Evolutionary conservation across 2,113 vertebrate species (phyloP).

Genomic region (Chlamydotis undulata): DNA sequence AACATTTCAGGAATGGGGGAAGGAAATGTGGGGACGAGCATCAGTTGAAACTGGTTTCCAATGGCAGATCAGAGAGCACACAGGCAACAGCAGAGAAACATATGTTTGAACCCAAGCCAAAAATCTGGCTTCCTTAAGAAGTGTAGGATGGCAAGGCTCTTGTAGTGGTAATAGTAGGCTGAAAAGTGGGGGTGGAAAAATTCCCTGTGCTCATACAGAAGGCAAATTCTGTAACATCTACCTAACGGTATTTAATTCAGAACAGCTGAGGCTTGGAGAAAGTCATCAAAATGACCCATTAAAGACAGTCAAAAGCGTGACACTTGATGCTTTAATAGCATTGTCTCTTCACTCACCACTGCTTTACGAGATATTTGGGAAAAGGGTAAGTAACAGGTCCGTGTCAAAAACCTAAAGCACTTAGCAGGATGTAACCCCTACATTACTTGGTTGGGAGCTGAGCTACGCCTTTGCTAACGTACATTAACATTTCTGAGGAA

Average conservation of each 20-base stretch:
- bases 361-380: neutral
- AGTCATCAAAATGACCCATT: neutral
- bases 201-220: constrained; percentile 15
- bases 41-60: constrained; percentile 20
- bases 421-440: neutral
- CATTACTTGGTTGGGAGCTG: neutral
- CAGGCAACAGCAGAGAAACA: constrained; percentile 54
- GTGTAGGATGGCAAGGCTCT: constrained; percentile 54
- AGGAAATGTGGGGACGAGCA: neutral
- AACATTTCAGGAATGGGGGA: neutral
- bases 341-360: neutral
- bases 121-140: constrained; percentile 63
- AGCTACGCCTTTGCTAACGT: neutral
- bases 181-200: constrained; percentile 43
- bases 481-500: neutral
- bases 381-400: neutral
- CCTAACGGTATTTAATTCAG: constrained; percentile 6
- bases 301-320: neutral
- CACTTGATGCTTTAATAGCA: neutral
- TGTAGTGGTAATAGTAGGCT: constrained; percentile 44
- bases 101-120: constrained; percentile 62
- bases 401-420: neutral
- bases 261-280: constrained; percentile 29
- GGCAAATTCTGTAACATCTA: constrained; percentile 27
- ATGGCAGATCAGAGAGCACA: constrained; percentile 33